Percentiles rank a stretch among this genome's conserved stretches.
Evolutionary conservation across 2,797 vertebrate species (phyloP).

Genomic region (Cyprinodon diabolis): DNA sequence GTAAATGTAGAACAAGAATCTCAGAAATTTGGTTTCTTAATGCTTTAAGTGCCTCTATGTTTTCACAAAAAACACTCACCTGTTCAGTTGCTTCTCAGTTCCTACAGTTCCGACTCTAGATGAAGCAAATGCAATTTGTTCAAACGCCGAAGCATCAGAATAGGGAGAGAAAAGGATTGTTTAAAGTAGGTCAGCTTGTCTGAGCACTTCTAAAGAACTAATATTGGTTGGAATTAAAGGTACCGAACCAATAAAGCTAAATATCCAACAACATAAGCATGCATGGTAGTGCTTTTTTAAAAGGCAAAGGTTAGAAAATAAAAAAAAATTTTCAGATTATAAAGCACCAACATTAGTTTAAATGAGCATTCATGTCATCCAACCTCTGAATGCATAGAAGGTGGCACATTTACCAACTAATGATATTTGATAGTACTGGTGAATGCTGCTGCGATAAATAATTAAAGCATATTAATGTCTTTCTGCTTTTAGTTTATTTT

Average conservation of each 20-base stretch:
- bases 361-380: background rate
- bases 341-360: background rate
- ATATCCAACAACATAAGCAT: background rate
- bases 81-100: background rate
- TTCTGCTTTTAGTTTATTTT: no score
- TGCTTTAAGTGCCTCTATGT: background rate
- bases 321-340: background rate
- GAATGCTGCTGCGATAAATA: no score
- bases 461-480: no score
- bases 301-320: background rate
- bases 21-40: background rate
- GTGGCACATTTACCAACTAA: no score
- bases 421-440: no score
- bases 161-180: background rate
- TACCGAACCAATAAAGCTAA: background rate
- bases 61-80: background rate
- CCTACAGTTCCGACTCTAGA: no score
- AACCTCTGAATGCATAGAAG: background rate
- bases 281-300: background rate
- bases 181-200: background rate
- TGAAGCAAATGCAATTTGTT: background rate
- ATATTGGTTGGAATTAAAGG: background rate
- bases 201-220: background rate
- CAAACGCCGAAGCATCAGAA: background rate
- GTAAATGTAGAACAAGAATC: background rate